Base-by-base conservation (phyloP, 2,797 vertebrate genomes). In the Buceros bicornis region DNA sequence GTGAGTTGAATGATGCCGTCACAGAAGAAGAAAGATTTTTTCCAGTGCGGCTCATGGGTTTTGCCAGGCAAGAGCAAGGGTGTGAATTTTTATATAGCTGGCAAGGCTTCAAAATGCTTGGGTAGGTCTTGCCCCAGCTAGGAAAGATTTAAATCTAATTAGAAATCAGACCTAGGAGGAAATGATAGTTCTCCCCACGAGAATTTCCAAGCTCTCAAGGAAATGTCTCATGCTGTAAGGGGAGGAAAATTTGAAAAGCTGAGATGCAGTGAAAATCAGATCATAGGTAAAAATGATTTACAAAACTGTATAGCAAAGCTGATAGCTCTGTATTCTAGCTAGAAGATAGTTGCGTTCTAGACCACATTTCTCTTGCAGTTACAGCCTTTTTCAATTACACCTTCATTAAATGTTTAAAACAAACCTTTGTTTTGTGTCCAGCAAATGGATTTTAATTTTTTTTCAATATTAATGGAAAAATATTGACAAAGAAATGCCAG, bases 121-220 rank as follows among this genome's bases (percentile, higher is more conserved):
- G 29, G 21, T 67, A 81, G 72, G 69, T 93, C 87, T 93, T 90
- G 69, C 37, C 76, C 82, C 54, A 86, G 45, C 76, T 92, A 95
- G 58, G 65, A 56, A 78, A 82, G n/a, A 79, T 69, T 82, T 79
- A 62, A 87, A 90, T 89, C 58, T 87, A 76, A 76, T 77, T 93
- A 93, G 84, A 89, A 94, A 74, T 82, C 33, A 78, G 54, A 91
- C 62, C 74, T 78, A 47, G 61, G 65, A 87, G n/a, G 74, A 92
- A 85, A 50, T 90, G 0, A 7, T 65, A 47, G 69, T 95, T 95
- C 70, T 91, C 82, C 74, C 69, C 14, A 8, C 77, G 76, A 92
- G 61, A 82, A 69, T 94, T 93, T 89, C 71, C 21, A 80, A 21
- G 31, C 82, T 78, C 50, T 91, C 61, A 81, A 64, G 78, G 42